Base-by-base conservation (phyloP, 1,140 invertebrate species). In the Conus betulinus region DNA sequence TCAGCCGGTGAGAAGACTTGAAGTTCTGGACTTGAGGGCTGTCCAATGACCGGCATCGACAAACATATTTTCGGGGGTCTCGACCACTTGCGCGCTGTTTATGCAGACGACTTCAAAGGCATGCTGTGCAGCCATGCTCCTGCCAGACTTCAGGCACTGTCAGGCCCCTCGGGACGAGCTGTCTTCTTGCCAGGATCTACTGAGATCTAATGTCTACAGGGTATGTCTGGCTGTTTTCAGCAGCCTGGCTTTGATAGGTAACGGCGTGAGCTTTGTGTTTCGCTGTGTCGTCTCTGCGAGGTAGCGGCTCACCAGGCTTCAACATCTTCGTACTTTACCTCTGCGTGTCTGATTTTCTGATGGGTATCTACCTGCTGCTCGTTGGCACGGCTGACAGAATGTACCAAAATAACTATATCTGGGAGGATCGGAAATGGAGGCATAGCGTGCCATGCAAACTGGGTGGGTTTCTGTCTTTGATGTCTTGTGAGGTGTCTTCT, bases 51-150 rank as follows among this genome's bases (percentile, higher is more conserved):
- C 10, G 60, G 17, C 60, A 63, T 63, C 4, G 11, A 63, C 60
- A 63, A 20, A 63, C 67, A 88, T 27, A 88, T 91, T 13, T 91
- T 92, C 53, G 63, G 89, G 13, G 87, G 74, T 13, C 60, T 88
- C 25, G 52, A 39, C 6, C 88, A 84, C 23, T 87, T 92, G 79
- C 51, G 82, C 17, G 52, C 79, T 1, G 20, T 92, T 17, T 39
- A 85, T 17, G 87, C 90, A 1, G 89, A 91, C 25, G 85, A 85
- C 8, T 91, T 76, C 67, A 86, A n/a, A 67, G 25, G 51, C 91
- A 20, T 92, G 91, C 86, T 92, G 91, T 87, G 53, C 78, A 17
- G 83, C 82, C 11, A 67, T 87, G 25, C 71, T 63, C 3, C 84
- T 83, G 11, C 60, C 60, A 20, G 60, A 20, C n/a, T 71, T 84